Conservation (phyloP, 2,888 invertebrate genomes). For the Mellilla xanthometata region DNA sequence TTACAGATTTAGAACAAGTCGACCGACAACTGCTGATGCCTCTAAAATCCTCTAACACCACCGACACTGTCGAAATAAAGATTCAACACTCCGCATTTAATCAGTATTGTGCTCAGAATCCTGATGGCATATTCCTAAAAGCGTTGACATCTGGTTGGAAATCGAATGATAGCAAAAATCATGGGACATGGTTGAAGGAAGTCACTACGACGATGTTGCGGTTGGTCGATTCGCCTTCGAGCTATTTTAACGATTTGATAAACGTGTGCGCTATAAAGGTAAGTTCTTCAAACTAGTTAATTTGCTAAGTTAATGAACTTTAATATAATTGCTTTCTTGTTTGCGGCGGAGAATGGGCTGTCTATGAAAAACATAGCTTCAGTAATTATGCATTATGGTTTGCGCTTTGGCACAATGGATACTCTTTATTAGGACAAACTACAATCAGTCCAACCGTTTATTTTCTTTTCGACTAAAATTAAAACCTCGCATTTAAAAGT, state of each 20-base stretch:
- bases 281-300: no score
- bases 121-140: slow-evolving; percentile 41
- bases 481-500: no score
- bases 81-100: slow-evolving; percentile 47
- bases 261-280: slow-evolving; percentile 85
- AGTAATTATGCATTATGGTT: no score
- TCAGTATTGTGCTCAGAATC: slow-evolving; percentile 46
- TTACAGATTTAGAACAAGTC: slow-evolving; percentile 53
- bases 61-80: slow-evolving; percentile 43
- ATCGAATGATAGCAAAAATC: slow-evolving; percentile 49
- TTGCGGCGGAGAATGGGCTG: no score
- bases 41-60: slow-evolving; percentile 44
- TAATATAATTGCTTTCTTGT: no score
- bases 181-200: slow-evolving; percentile 81
- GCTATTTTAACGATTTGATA: slow-evolving; percentile 76
- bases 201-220: slow-evolving; percentile 76
- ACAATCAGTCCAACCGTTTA: no score
- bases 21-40: slow-evolving; percentile 60
- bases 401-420: no score
- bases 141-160: slow-evolving; percentile 38
- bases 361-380: no score
- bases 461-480: no score
- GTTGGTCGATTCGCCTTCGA: slow-evolving; percentile 61
- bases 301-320: no score
- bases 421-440: no score